These are phyloP conservation scores for Antheraea assamensis DNA, from an alignment of 2,888 invertebrate species.

Conservation along the genomic window DNA sequence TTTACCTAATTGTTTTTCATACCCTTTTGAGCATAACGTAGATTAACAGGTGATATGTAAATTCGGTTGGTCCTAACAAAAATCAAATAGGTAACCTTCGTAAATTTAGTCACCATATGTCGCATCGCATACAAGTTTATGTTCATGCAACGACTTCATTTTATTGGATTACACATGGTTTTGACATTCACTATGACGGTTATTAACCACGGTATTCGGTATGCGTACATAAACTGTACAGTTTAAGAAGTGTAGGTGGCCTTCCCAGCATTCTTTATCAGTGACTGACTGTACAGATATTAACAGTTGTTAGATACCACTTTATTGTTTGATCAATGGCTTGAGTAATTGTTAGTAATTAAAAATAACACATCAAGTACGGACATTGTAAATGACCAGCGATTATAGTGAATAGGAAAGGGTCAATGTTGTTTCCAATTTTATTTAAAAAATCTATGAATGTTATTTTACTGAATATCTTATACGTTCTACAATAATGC, in stretches of 20 bases:
- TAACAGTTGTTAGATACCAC: slow-evolving; percentile 30
- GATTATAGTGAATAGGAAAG: not conserved
- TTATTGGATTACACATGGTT: not conserved
- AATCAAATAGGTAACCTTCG: not conserved
- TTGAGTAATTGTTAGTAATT: slow-evolving; percentile 11
- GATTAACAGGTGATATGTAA: not conserved
- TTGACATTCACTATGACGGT: slow-evolving; percentile 5
- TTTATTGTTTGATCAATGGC: slow-evolving; percentile 28
- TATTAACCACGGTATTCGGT: slow-evolving; percentile 3
- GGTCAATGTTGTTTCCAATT: not conserved
- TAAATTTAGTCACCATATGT: not conserved
- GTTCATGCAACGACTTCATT: not conserved
- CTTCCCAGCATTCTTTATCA: slow-evolving; percentile 51
- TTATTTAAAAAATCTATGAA: not conserved
- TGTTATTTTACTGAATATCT: not conserved
- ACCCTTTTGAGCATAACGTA: not conserved
- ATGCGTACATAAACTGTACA: slow-evolving; percentile 31
- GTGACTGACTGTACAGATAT: slow-evolving; percentile 41
- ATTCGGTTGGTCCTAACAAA: not conserved
- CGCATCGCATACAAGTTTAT: not conserved
- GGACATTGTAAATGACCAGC: not conserved
- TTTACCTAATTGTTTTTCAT: not conserved
- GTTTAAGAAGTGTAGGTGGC: slow-evolving; percentile 40
- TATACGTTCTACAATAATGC: not conserved
- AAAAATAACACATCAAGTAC: slow-evolving; percentile 9